These are phyloP conservation scores for Alligator sinensis DNA, from an alignment of 2,113 vertebrate species.

Conservation along the genomic window DNA sequence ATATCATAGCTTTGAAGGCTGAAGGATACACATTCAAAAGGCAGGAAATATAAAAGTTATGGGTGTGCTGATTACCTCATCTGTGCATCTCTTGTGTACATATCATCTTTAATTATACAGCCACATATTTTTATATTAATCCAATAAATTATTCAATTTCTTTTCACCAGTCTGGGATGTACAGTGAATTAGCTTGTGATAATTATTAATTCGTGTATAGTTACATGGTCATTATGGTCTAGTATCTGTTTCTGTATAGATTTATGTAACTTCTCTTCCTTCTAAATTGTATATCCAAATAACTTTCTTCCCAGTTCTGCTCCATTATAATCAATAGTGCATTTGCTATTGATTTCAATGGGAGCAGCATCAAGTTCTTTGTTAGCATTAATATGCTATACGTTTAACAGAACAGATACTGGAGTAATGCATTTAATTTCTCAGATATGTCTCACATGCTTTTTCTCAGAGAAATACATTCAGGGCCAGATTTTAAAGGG, in stretches of 20 bases:
- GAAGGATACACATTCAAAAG: background rate
- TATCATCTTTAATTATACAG: background rate
- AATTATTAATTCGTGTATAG: background rate
- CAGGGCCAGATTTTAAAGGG: constrained; percentile 23
- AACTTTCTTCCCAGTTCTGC: background rate
- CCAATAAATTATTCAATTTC: background rate
- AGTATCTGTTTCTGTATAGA: background rate
- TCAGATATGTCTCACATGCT: background rate
- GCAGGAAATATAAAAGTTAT: rapidly evolving
- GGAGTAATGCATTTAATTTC: background rate
- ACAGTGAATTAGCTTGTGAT: background rate
- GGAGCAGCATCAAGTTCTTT: constrained; percentile 14
- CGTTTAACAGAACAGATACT: background rate
- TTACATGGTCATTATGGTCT: background rate
- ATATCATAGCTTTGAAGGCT: no score
- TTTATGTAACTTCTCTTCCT: background rate
- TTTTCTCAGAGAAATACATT: constrained; percentile 30
- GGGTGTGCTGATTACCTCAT: rapidly evolving
- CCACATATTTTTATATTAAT: background rate
- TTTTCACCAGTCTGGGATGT: background rate
- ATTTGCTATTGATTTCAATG: background rate
- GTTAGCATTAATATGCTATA: background rate
- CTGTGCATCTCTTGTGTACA: rapidly evolving
- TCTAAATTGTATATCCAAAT: background rate
- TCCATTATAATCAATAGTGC: background rate